Conservation (phyloP, 2,888 invertebrate genomes). For the Harpalus rufipes region DNA sequence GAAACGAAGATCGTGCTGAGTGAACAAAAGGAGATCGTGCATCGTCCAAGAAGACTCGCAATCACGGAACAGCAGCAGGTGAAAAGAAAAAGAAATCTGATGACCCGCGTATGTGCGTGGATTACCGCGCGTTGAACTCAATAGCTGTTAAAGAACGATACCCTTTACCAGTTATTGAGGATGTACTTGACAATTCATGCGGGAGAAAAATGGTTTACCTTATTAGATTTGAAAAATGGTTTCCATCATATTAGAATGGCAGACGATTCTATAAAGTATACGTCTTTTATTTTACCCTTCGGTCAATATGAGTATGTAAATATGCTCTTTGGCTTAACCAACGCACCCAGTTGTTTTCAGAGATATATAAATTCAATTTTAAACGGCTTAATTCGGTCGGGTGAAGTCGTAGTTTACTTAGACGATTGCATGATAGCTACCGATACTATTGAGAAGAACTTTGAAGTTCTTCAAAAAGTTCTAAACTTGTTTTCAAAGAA, state of each 20-base stretch:
- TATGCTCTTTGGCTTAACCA: slow-evolving; percentile 70
- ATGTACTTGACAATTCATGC: too few relatives aligned
- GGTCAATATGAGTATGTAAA: slow-evolving; percentile 69
- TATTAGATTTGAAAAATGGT: slow-evolving; percentile 69
- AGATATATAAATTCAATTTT: slow-evolving; percentile 41
- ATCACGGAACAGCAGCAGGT: slow-evolving; percentile 63
- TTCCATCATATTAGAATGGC: slow-evolving; percentile 68
- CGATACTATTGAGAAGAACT: too few relatives aligned
- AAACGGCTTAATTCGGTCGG: not conserved
- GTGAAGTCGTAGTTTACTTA: slow-evolving; percentile 58
- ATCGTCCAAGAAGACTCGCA: slow-evolving; percentile 58
- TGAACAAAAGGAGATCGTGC: too few relatives aligned
- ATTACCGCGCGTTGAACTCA: too few relatives aligned
- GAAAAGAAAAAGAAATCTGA: slow-evolving; percentile 60
- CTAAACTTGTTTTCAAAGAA: too few relatives aligned
- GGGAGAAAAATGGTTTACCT: slow-evolving; percentile 68
- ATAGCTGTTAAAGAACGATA: too few relatives aligned
- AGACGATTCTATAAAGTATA: too few relatives aligned
- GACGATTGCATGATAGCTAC: slow-evolving; percentile 63
- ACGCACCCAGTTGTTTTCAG: slow-evolving; percentile 69
- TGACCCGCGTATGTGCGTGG: too few relatives aligned
- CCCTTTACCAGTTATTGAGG: too few relatives aligned
- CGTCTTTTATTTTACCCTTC: slow-evolving; percentile 69
- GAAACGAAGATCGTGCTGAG: not conserved
- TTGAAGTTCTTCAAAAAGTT: too few relatives aligned